Evolutionary conservation across 2,113 vertebrate species (phyloP).

Genomic region (Pseudonaja textilis): DNA sequence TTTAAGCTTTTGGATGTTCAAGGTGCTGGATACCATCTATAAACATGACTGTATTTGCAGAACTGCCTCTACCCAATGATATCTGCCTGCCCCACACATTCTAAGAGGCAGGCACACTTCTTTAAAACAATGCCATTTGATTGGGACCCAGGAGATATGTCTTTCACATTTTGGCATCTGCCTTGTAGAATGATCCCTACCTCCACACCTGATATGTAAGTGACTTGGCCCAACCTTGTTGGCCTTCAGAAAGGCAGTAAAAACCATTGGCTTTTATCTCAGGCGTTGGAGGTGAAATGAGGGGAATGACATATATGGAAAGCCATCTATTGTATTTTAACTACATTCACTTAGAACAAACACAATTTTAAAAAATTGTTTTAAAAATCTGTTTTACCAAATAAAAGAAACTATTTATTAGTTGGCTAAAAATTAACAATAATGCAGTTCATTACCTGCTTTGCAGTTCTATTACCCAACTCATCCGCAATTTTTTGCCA

Average conservation of each 20-base stretch:
- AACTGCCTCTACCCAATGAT: not conserved
- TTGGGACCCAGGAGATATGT: not conserved
- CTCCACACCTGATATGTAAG: not conserved
- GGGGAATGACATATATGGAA: not conserved
- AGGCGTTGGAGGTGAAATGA: not conserved
- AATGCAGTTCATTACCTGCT: slow-evolving; percentile 79
- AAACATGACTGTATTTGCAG: not conserved
- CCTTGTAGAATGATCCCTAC: not conserved
- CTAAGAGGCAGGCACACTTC: not conserved
- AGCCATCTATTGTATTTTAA: not conserved
- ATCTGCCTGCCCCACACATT: not conserved
- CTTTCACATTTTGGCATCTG: not conserved
- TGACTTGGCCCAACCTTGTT: not conserved
- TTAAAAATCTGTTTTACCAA: not conserved
- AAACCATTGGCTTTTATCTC: not conserved
- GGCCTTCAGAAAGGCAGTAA: not conserved
- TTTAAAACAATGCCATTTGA: not conserved
- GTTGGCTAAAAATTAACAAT: not conserved
- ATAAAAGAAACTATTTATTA: not conserved
- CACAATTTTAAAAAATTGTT: not conserved
- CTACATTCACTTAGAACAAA: not conserved
- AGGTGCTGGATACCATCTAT: not conserved
- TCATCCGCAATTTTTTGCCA: slow-evolving; percentile 99
- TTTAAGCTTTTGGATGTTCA: not conserved
- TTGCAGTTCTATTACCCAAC: slow-evolving; percentile 93